Evolutionary conservation across 2,113 vertebrate genomes (phyloP).

Genomic region (Dicerorhinus sumatrensis): DNA sequence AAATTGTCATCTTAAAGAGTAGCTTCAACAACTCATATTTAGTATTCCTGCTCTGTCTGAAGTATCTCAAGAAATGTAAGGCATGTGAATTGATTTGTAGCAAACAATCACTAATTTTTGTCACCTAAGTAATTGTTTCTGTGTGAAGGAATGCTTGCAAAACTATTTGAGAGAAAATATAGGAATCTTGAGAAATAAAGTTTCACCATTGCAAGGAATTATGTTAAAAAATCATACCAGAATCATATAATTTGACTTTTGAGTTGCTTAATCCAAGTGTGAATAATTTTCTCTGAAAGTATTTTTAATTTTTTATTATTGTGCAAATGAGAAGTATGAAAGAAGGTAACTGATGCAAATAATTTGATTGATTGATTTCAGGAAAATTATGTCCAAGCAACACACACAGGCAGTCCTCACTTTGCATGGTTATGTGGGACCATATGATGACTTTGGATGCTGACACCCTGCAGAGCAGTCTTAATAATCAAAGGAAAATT

Average conservation of each 20-base stretch:
- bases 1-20: not conserved
- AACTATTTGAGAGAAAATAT: not conserved
- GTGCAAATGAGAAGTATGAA: not conserved
- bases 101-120: not conserved
- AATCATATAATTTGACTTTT: not conserved
- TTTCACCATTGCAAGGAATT: not conserved
- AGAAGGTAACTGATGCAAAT: not conserved
- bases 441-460: not conserved
- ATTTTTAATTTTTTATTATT: not conserved
- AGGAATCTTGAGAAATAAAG: not conserved
- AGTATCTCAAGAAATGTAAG: not conserved
- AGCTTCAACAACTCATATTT: not conserved
- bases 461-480: not conserved
- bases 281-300: not conserved
- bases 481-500: not conserved
- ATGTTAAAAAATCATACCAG: not conserved
- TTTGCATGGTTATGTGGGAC: not conserved
- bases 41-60: not conserved
- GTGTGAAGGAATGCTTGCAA: not conserved
- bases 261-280: not conserved
- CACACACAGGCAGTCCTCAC: not conserved
- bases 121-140: not conserved
- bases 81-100: not conserved
- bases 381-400: not conserved
- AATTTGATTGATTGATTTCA: not conserved